Percentiles rank a stretch among this genome's conserved stretches.
Conservation (phyloP, 2,113 vertebrate species). For the Phalacrocorax brasilianus region DNA sequence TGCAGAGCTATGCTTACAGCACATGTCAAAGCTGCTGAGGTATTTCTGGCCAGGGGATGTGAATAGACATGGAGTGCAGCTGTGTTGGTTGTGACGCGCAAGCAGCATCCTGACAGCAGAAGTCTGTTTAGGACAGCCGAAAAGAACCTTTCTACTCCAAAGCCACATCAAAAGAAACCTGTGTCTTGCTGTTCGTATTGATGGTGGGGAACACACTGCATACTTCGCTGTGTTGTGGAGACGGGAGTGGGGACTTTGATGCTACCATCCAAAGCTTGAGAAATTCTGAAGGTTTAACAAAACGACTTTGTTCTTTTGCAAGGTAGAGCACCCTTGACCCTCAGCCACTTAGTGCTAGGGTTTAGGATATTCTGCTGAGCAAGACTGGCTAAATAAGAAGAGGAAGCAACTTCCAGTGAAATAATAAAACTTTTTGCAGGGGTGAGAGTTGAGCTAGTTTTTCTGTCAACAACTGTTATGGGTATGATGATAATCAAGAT, state of each 20-base stretch:
- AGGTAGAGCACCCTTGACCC: background rate
- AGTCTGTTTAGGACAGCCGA: background rate
- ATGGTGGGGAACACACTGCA: background rate
- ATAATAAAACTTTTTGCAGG: background rate
- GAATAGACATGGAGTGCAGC: background rate
- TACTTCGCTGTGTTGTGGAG: background rate
- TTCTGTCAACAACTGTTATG: background rate
- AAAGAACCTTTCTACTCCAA: background rate
- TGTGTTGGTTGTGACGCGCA: background rate
- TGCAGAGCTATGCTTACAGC: background rate
- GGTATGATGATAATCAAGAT: background rate
- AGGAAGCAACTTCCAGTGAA: background rate
- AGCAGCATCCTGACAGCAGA: background rate
- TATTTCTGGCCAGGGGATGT: background rate
- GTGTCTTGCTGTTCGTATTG: background rate
- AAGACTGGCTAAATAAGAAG: background rate
- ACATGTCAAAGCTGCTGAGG: background rate
- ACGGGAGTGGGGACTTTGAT: background rate
- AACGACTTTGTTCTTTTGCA: background rate
- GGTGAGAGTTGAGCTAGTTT: background rate
- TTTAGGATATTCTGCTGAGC: background rate
- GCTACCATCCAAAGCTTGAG: background rate
- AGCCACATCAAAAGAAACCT: background rate
- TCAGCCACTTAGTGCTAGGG: background rate
- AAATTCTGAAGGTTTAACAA: background rate